A percentile compares a stretch with the other conserved stretches of the same genome.
These are phyloP conservation scores for Ricordea florida DNA, from an alignment of 92 coral and sea anemone genomes.

Conservation along the genomic window DNA sequence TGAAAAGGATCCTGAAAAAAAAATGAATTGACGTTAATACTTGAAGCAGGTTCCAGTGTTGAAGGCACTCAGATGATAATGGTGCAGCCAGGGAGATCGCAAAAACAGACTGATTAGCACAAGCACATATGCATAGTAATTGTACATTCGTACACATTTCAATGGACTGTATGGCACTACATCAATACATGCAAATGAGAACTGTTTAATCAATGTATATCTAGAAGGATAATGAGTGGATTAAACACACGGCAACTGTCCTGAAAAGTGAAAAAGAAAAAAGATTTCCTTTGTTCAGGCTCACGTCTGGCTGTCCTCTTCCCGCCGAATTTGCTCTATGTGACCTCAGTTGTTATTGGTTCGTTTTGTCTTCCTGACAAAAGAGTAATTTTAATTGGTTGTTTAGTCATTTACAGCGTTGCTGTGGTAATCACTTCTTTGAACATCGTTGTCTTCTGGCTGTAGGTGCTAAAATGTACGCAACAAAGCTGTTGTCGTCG, in stretches of 20 bases:
- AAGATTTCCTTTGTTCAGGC: not conserved
- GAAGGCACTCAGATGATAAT: not conserved
- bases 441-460: not conserved
- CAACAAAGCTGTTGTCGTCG: not conserved
- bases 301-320: not conserved
- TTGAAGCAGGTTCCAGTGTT: not conserved
- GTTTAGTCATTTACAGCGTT: constrained; percentile 53
- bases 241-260: not conserved
- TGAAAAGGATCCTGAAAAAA: too few relatives aligned
- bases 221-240: too few relatives aligned
- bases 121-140: too few relatives aligned
- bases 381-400: constrained; percentile 57
- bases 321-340: constrained; percentile 18
- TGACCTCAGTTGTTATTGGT: constrained; percentile 52
- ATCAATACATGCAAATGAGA: too few relatives aligned
- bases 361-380: constrained; percentile 14
- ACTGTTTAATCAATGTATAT: too few relatives aligned
- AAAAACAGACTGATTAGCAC: too few relatives aligned
- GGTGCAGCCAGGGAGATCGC: too few relatives aligned
- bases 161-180: too few relatives aligned
- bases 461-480: not conserved
- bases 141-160: too few relatives aligned
- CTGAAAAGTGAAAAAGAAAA: too few relatives aligned
- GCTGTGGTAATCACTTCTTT: constrained; percentile 69
- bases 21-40: too few relatives aligned